phyloP scores from a whole-genome alignment of 2,888 invertebrate genomes.

The Allygus modestus region DNA sequence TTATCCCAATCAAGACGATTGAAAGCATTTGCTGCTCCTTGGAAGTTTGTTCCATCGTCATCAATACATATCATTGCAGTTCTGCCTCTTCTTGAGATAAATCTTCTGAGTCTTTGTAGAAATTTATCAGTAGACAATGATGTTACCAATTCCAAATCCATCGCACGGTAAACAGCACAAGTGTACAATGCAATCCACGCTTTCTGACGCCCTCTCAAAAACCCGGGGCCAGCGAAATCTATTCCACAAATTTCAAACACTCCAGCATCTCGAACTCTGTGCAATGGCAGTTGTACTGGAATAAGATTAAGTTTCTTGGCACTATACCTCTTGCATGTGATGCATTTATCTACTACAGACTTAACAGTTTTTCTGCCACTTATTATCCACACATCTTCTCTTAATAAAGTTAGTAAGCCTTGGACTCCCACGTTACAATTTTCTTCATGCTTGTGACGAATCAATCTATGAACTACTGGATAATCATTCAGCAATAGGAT shows the following conservation, averaged over 20 bases:
- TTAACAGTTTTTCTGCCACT: slow-evolving; percentile 49
- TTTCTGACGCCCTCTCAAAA: slow-evolving; percentile 69
- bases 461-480: slow-evolving; percentile 54
- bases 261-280: slow-evolving; percentile 70
- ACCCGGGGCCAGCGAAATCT: slow-evolving; percentile 73
- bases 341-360: slow-evolving; percentile 58
- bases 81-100: slow-evolving; percentile 72
- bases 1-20: slow-evolving; percentile 76
- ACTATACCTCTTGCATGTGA: slow-evolving; percentile 67
- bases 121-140: slow-evolving; percentile 71
- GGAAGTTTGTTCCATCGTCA: slow-evolving; percentile 74
- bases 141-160: slow-evolving; percentile 73
- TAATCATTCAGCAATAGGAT: slow-evolving; percentile 58
- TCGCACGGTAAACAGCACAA: slow-evolving; percentile 73
- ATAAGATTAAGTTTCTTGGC: slow-evolving; percentile 66
- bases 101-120: slow-evolving; percentile 71
- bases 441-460: slow-evolving; percentile 32
- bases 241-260: slow-evolving; percentile 72
- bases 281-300: slow-evolving; percentile 70
- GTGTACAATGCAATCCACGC: slow-evolving; percentile 73
- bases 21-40: slow-evolving; percentile 73
- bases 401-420: slow-evolving; percentile 42
- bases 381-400: slow-evolving; percentile 62
- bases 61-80: slow-evolving; percentile 71
- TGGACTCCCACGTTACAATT: slow-evolving; percentile 55